Evolutionary conservation across 2,797 vertebrate genomes (phyloP), one percentile per base, ranked within the genome.

Genomic region (Poecile montanus): DNA sequence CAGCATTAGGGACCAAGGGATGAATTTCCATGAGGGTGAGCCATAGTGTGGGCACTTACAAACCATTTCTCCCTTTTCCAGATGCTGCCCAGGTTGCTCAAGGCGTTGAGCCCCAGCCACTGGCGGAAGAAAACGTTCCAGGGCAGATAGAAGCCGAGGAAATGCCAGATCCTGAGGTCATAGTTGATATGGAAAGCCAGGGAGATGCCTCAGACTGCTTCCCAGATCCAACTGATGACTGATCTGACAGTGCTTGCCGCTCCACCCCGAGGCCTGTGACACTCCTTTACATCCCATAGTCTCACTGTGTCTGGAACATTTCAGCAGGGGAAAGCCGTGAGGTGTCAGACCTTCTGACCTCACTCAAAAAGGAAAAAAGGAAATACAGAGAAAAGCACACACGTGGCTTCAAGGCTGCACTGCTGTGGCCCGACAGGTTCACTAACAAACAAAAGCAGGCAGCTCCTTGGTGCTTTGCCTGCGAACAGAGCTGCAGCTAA

Each of bases 201-300:
- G 94, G 94, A 74, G 72, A 88, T 11, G 50, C 81, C 44, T 90
- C 95, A 0, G 95, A 96, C 81, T 91, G 34, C 88, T 95, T 96
- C 60, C 94, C 44, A 0, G 94, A 95, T 75, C 96, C 96, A 57
- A 3, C 26, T 79, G 96, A 96, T 78, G 81, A 94, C 73, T 97
- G 91, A 97, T 45, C 61, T 76, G 88, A 57, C 45, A 42, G 3
- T 12, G 36, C n/a, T 91, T 78, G 57, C 53, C 76, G 14, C 58
- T 71, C 66, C 9, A 40, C 47, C 29, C 62, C 79, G 53, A 85
- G 71, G 61, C 40, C 75, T 38, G 11, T 16, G 44, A 84, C 60
- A 84, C 20, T 48, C 58, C 53, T 91, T 93, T 93, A 75, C 71
- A 91, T 95, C 84, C 58, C 92, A 51, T 94, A 79, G 68, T 92